These are phyloP conservation scores for Pantherophis guttatus DNA, from an alignment of 2,113 vertebrate genomes.

Conservation along the genomic window DNA sequence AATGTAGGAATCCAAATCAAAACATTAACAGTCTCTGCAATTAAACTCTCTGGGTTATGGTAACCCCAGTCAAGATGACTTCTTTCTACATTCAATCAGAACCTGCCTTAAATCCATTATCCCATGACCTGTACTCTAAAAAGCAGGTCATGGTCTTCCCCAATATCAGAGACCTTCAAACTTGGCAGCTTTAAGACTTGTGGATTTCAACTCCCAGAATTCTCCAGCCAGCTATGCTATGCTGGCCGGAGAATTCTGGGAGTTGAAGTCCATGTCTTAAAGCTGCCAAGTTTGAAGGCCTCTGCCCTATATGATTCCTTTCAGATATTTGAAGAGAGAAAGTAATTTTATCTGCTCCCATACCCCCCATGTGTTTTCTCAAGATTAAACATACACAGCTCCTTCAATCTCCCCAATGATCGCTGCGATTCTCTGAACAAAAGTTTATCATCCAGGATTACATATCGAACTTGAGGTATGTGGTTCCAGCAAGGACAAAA, in stretches of 20 bases:
- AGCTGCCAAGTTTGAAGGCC: no score
- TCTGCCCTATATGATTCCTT: not conserved
- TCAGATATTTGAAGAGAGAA: not conserved
- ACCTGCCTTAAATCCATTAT: not conserved
- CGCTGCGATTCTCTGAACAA: not conserved
- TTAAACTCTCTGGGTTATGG: not conserved
- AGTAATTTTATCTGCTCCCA: not conserved
- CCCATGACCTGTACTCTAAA: not conserved
- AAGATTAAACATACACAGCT: not conserved
- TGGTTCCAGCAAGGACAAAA: not conserved
- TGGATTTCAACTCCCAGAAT: no score
- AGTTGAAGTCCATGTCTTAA: no score
- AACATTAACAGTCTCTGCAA: not conserved
- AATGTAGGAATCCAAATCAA: not conserved
- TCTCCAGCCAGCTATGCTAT: no score
- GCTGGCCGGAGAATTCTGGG: no score
- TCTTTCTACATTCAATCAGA: not conserved
- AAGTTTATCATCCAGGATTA: not conserved
- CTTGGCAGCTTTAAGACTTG: no score
- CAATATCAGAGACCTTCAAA: no score
- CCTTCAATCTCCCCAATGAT: not conserved
- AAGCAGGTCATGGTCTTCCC: not conserved
- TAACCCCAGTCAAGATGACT: not conserved
- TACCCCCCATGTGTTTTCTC: not conserved
- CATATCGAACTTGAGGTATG: not conserved